Evolutionary conservation across 2,113 vertebrate species (phyloP), one percentile per base, ranked within the genome.

Genomic region (Platichthys stellatus): DNA sequence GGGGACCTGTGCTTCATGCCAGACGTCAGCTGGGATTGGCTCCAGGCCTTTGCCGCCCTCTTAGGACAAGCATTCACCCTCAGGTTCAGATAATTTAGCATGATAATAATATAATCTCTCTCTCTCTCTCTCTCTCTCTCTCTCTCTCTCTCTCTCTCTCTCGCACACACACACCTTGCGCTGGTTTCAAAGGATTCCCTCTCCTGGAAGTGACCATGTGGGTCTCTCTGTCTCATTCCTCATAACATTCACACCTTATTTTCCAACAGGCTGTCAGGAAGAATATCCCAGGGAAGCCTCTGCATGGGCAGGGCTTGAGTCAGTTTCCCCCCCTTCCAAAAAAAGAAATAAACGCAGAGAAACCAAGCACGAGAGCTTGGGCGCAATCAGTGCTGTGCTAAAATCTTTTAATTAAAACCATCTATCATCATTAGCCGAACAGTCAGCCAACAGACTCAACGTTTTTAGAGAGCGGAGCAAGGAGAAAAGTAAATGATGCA

Each of bases 341-440:
- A 71, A 85, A 72, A 7, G 31, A 31, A 31, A 31, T 31, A 31
- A 7, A 31, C 31, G 6, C 5, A 31, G 31, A 31, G 72, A 66
- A 86, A 84, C 63, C 58, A 47, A 69, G 59, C 57, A 69, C 73
- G 51, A 26, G 82, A 89, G 89, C 81, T 92, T 90, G 93, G 92
- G 91, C 93, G 91, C 86, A 88, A 93, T 93, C 92, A 91, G 89
- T 5, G 21, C 87, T 78, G 88, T 88, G 89, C 87, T 94, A 93
- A 94, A 93, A 89, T 86, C 89, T 90, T 92, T 90, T 94, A 93
- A 94, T 94, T 93, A 94, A 94, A 84, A 74, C 85, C 88, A 94
- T 95, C 93, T 84, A 94, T 94, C 94, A 94, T 94, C 92, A 94
- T 95, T 94, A 94, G 92, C 88, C 81, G 83, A 87, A 91, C n/a